Conservation (phyloP, 1,140 invertebrate genomes). For the Penaeus japonicus region DNA sequence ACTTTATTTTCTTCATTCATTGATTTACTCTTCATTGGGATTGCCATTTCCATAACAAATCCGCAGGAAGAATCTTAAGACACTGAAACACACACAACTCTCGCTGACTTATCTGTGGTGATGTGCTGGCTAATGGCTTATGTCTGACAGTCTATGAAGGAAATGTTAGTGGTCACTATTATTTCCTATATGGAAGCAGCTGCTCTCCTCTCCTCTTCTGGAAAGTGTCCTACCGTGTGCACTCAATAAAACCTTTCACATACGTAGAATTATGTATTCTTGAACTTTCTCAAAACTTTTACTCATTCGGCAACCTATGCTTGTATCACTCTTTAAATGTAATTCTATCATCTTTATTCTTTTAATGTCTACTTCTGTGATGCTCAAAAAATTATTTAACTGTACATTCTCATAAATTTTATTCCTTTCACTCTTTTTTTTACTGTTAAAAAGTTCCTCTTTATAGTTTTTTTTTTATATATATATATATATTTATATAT, state of each 20-base stretch:
- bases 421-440: neutral
- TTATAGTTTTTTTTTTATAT: neutral
- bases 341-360: neutral
- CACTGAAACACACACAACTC: slow-evolving; percentile 22
- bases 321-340: too few species aligned
- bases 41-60: neutral
- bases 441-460: neutral
- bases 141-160: neutral
- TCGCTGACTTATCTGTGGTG: slow-evolving; percentile 1
- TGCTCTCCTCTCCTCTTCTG: neutral
- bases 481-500: neutral
- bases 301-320: too few species aligned
- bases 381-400: too few species aligned
- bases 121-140: too few species aligned
- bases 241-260: too few species aligned
- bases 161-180: neutral
- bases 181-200: neutral
- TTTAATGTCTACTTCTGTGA: neutral
- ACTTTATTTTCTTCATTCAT: too few species aligned
- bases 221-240: neutral
- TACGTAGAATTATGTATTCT: too few species aligned
- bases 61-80: slow-evolving; percentile 37
- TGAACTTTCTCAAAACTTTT: too few species aligned
- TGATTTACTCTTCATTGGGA: neutral
- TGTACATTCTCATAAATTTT: neutral